Conservation (phyloP, 2,113 vertebrate genomes). For the Oreochromis tanganicae region DNA sequence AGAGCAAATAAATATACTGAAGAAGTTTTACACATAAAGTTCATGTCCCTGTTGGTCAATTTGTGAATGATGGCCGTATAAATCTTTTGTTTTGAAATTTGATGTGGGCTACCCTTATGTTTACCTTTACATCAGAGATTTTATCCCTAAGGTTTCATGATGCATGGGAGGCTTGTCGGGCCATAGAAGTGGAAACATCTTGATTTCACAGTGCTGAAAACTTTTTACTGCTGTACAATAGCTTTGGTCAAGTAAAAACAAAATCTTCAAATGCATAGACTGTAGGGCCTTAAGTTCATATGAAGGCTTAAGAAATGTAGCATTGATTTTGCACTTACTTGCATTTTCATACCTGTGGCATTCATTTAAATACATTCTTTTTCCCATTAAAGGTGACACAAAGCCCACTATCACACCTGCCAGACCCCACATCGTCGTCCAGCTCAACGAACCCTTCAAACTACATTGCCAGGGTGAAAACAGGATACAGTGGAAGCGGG, state of each 20-base stretch:
- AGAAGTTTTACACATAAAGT: background rate
- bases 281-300: background rate
- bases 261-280: background rate
- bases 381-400: slow-evolving; percentile 45
- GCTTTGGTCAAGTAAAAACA: background rate
- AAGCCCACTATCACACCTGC: slow-evolving; percentile 62
- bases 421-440: slow-evolving; percentile 45
- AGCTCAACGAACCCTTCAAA: slow-evolving; percentile 39
- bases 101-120: background rate
- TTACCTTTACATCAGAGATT: background rate
- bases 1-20: background rate
- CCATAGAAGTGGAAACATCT: background rate
- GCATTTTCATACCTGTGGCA: background rate
- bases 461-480: slow-evolving; percentile 64
- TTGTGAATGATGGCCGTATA: background rate
- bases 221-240: background rate
- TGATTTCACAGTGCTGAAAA: background rate
- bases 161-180: background rate
- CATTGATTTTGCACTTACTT: background rate
- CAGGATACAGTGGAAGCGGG: slow-evolving; percentile 63
- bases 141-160: background rate
- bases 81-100: background rate
- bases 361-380: background rate
- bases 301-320: background rate
- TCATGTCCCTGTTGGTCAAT: background rate